A percentile compares a stretch with the other conserved stretches of the same genome.
Conservation (phyloP, 1,140 invertebrate species). For the Arion vulgaris region DNA sequence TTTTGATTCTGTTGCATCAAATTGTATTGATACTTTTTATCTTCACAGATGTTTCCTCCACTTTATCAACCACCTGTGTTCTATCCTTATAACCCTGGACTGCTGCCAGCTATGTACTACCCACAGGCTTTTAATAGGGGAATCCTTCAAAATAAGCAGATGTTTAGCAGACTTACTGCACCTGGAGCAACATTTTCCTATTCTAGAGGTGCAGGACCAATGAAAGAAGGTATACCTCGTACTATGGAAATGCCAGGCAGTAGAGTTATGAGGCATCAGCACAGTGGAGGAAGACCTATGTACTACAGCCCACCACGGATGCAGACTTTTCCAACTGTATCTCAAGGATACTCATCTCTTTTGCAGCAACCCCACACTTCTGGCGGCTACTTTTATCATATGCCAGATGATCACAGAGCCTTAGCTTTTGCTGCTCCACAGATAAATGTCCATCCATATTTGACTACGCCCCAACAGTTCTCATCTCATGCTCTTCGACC, state of each 20-base stretch:
- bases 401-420: slow-evolving; percentile 40
- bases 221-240: slow-evolving; percentile 24
- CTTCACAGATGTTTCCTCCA: slow-evolving; percentile 48
- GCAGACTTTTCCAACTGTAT: slow-evolving; percentile 37
- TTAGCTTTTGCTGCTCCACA: neutral
- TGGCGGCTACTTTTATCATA: slow-evolving; percentile 40
- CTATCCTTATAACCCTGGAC: slow-evolving; percentile 35
- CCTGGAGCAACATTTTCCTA: slow-evolving; percentile 30
- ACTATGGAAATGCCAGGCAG: slow-evolving; percentile 39
- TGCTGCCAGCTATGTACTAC: slow-evolving; percentile 42
- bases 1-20: too few relatives aligned
- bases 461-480: neutral
- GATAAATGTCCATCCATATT: slow-evolving; percentile 20
- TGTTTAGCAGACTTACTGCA: slow-evolving; percentile 6
- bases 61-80: slow-evolving; percentile 34
- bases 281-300: slow-evolving; percentile 27
- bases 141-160: slow-evolving; percentile 21
- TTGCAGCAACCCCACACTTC: slow-evolving; percentile 37
- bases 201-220: slow-evolving; percentile 17
- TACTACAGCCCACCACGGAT: slow-evolving; percentile 38
- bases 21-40: slow-evolving; percentile 1
- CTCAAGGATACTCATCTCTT: slow-evolving; percentile 40
- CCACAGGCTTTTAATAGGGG: slow-evolving; percentile 35
- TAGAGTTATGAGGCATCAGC: slow-evolving; percentile 13
- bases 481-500: slow-evolving; percentile 7